These are phyloP conservation scores for Battus philenor DNA, from an alignment of 1,140 invertebrate genomes.

Conservation along the genomic window DNA sequence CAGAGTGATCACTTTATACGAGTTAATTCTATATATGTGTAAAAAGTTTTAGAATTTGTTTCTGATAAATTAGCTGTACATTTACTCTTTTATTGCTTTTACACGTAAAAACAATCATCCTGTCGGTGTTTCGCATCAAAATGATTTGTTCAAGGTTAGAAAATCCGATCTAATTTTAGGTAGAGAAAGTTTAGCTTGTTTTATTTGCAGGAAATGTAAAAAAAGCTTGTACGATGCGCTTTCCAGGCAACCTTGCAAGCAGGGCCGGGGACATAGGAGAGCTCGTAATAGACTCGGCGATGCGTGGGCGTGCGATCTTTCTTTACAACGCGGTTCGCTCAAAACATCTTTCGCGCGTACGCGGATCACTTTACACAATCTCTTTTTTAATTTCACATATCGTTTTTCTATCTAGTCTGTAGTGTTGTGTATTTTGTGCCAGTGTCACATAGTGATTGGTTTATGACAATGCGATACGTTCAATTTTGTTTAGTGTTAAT, in stretches of 20 bases:
- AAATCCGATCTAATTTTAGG: too few species aligned
- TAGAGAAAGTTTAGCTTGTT: background rate
- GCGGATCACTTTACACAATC: constrained; percentile 41
- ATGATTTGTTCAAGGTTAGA: too few species aligned
- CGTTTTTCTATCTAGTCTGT: constrained; percentile 13
- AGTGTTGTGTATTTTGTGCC: constrained; percentile 22
- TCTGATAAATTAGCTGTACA: too few species aligned
- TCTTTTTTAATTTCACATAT: constrained; percentile 25
- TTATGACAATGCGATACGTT: constrained; percentile 45
- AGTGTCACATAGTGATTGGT: constrained; percentile 21
- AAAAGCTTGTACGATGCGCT: constrained; percentile 17
- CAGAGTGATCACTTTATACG: too few species aligned
- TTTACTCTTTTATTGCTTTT: too few species aligned
- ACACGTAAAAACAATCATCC: too few species aligned
- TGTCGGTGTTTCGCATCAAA: too few species aligned
- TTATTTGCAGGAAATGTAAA: constrained; percentile 1
- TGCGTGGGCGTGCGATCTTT: constrained; percentile 63
- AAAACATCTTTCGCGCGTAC: constrained; percentile 51
- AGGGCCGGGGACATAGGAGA: constrained; percentile 53
- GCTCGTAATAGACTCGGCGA: constrained; percentile 53
- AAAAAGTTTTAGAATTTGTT: too few species aligned
- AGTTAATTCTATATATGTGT: too few species aligned
- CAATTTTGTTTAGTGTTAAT: constrained; percentile 56
- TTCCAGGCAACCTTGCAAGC: constrained; percentile 63
- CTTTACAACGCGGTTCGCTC: constrained; percentile 49